These are phyloP conservation scores for Vollenhovia emeryi DNA, from an alignment of 1,140 invertebrate species.

Conservation along the genomic window DNA sequence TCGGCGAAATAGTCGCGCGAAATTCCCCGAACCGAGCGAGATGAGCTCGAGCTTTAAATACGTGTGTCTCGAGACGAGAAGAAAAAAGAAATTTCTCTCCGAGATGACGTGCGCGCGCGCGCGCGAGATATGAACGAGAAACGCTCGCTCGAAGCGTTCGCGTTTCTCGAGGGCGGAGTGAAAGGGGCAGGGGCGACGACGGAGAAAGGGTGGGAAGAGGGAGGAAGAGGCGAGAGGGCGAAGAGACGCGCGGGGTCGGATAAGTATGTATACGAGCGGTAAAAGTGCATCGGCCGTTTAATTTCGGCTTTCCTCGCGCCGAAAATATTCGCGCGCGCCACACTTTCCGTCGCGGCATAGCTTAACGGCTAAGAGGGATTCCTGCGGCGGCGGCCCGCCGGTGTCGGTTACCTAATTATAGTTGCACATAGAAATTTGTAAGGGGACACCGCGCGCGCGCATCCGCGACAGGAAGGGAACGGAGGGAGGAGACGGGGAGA, in stretches of 20 bases:
- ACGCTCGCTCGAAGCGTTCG: neutral
- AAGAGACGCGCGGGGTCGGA: neutral
- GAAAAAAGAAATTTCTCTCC: neutral
- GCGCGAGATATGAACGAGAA: neutral
- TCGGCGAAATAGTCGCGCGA: slow-evolving; percentile 4
- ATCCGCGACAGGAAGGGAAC: slow-evolving; percentile 3
- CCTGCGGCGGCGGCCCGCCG: slow-evolving; percentile 40
- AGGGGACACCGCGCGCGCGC: slow-evolving; percentile 64
- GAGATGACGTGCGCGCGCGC: neutral
- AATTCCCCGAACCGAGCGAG: slow-evolving; percentile 14
- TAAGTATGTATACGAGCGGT: slow-evolving; percentile 27
- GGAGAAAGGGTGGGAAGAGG: neutral
- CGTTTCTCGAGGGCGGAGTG: neutral
- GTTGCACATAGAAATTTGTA: slow-evolving; percentile 75
- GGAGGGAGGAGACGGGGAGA: slow-evolving; percentile 14
- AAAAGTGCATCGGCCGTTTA: slow-evolving; percentile 70
- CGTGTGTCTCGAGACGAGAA: neutral
- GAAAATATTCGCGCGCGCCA: slow-evolving; percentile 70
- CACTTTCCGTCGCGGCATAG: slow-evolving; percentile 66
- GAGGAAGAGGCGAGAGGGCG: neutral
- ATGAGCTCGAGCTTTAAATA: neutral
- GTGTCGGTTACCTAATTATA: slow-evolving; percentile 76
- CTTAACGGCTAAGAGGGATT: slow-evolving; percentile 73
- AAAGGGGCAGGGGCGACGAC: neutral
- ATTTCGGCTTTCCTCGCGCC: slow-evolving; percentile 70